A percentile compares a stretch with the other conserved stretches of the same genome.
Evolutionary conservation across 2,797 vertebrate species (phyloP).

Genomic region (Manis pentadactyla): DNA sequence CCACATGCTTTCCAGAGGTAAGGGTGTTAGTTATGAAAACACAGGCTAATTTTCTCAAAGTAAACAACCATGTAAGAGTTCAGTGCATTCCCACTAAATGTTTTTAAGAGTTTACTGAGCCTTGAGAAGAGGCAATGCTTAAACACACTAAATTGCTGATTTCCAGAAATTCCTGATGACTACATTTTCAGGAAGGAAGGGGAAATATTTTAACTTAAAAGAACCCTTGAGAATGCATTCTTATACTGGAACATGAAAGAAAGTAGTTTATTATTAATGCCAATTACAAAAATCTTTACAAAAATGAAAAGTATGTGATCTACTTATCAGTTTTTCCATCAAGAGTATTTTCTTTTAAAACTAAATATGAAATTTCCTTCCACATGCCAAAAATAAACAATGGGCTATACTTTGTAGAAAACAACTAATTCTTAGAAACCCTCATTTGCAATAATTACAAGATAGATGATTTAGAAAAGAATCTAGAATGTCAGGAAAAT

Average conservation of each 20-base stretch:
- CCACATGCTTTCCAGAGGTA: neutral
- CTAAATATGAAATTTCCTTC: neutral
- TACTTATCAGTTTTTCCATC: slow-evolving; percentile 16
- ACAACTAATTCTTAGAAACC: slow-evolving; percentile 2
- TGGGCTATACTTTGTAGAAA: neutral
- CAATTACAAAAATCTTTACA: neutral
- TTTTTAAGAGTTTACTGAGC: neutral
- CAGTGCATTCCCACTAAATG: neutral
- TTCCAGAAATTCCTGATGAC: neutral
- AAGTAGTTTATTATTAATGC: neutral
- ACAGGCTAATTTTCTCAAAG: neutral
- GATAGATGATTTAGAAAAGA: slow-evolving; percentile 28
- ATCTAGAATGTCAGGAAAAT: slow-evolving; percentile 28
- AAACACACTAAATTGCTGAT: neutral
- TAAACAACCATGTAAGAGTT: neutral
- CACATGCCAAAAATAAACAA: neutral
- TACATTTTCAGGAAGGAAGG: neutral
- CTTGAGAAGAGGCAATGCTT: neutral
- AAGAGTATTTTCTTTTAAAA: slow-evolving; percentile 48
- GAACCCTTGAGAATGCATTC: neutral
- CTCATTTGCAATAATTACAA: slow-evolving; percentile 4
- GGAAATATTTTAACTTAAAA: slow-evolving; percentile 12
- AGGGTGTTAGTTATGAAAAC: neutral
- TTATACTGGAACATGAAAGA: neutral
- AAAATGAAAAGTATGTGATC: neutral